These are phyloP conservation scores for Nymphalis c-album DNA, from an alignment of 2,888 invertebrate species.

Conservation along the genomic window DNA sequence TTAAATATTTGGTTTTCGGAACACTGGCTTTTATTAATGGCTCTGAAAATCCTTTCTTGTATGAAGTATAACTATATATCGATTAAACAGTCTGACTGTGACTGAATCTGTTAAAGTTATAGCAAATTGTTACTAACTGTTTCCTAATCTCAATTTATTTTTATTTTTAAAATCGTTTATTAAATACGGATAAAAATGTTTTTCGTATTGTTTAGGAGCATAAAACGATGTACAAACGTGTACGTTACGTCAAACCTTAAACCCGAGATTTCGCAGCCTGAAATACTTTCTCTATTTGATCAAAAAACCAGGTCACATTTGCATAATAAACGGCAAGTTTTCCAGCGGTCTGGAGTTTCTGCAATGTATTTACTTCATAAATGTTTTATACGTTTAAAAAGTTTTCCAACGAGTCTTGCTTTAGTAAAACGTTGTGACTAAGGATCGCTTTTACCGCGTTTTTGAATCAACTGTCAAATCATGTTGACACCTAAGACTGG, in stretches of 20 bases:
- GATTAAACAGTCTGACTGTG: too few relatives aligned
- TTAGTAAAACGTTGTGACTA: not conserved
- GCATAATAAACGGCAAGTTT: slow-evolving; percentile 14
- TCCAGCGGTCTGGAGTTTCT: not conserved
- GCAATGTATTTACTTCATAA: not conserved
- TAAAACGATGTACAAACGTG: not conserved
- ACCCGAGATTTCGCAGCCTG: not conserved
- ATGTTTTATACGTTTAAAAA: slow-evolving; percentile 1
- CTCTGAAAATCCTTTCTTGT: too few relatives aligned
- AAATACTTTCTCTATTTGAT: slow-evolving; percentile 8
- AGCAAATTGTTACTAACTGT: too few relatives aligned
- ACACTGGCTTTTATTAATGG: too few relatives aligned
- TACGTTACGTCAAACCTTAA: not conserved
- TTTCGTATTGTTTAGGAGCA: too few relatives aligned
- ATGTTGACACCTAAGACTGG: not conserved
- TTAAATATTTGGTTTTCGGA: too few relatives aligned
- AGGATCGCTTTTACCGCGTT: not conserved
- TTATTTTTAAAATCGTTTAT: too few relatives aligned
- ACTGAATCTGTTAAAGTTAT: too few relatives aligned
- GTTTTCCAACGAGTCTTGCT: not conserved
- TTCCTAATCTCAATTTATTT: too few relatives aligned
- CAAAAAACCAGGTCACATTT: slow-evolving; percentile 21
- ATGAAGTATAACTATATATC: too few relatives aligned
- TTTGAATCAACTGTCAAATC: not conserved
- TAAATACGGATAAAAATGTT: too few relatives aligned